Evolutionary conservation across 2,888 invertebrate genomes (phyloP).

Genomic region (Andrena haemorrhoa): DNA sequence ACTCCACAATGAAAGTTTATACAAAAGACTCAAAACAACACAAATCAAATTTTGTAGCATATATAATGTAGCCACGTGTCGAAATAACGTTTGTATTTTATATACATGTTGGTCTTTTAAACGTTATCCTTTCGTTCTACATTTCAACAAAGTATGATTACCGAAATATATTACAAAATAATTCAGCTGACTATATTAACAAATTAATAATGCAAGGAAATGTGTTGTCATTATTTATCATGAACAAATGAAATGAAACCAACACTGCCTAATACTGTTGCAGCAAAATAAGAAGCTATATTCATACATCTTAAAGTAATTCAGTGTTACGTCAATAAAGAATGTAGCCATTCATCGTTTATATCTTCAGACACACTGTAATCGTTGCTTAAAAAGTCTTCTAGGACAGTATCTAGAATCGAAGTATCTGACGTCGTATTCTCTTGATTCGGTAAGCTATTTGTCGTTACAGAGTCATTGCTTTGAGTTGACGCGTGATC

Average conservation of each 20-base stretch:
- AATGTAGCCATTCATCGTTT: slow-evolving; percentile 62
- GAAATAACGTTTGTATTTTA: slow-evolving; percentile 7
- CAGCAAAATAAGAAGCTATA: not conserved
- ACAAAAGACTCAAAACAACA: not conserved
- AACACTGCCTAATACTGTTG: slow-evolving; percentile 9
- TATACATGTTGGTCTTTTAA: not conserved
- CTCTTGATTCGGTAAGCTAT: not conserved
- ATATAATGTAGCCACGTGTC: not conserved
- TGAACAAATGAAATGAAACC: not conserved
- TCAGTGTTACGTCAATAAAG: slow-evolving; percentile 36
- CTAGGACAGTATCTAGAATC: slow-evolving; percentile 40
- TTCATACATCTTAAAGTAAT: not conserved
- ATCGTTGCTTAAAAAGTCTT: slow-evolving; percentile 47
- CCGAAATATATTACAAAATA: slow-evolving; percentile 9
- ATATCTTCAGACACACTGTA: slow-evolving; percentile 36
- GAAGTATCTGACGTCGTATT: slow-evolving; percentile 4
- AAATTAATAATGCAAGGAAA: not conserved
- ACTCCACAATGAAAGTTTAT: not conserved
- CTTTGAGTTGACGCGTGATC: not conserved
- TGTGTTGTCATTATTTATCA: slow-evolving; percentile 12
- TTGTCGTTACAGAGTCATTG: slow-evolving; percentile 1
- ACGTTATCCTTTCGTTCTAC: not conserved
- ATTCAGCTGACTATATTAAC: slow-evolving; percentile 2
- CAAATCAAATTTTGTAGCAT: not conserved
- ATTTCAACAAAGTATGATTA: not conserved